Evolutionary conservation across 2,888 invertebrate species (phyloP).

Genomic region (Eilema griseolum): DNA sequence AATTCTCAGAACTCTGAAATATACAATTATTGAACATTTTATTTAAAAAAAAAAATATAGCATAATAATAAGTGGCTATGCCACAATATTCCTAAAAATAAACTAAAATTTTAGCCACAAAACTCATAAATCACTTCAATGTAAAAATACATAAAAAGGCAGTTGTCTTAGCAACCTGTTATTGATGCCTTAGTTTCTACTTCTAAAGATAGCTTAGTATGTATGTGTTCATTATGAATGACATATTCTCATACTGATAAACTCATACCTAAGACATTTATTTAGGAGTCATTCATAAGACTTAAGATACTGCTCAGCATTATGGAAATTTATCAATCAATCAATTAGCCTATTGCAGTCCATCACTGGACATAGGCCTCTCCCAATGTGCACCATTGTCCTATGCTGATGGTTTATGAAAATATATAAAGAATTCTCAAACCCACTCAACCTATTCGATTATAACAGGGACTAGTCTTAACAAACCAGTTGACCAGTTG

Average conservation of each 20-base stretch:
- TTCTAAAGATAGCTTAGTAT: background rate
- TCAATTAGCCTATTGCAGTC: no score
- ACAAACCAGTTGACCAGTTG: background rate
- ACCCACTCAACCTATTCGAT: no score
- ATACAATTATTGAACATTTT: no score
- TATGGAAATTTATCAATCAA: no score
- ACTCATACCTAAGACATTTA: background rate
- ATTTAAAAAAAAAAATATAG: background rate
- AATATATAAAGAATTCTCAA: background rate
- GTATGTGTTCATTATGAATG: no score
- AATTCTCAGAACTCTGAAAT: conserved; percentile 19
- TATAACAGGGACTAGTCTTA: no score
- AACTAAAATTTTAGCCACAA: background rate
- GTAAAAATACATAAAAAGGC: background rate
- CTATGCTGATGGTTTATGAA: no score
- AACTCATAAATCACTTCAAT: background rate
- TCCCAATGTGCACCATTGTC: no score
- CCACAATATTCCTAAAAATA: background rate
- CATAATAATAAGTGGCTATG: background rate
- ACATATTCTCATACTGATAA: background rate
- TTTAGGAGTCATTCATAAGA: no score
- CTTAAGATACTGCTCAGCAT: no score
- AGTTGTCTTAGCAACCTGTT: conserved; percentile 4
- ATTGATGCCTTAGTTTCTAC: background rate
- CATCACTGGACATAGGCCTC: no score